Percentiles rank a stretch among this genome's conserved stretches.
These are phyloP conservation scores for Drosophila subquinaria DNA, from an alignment of 2,888 invertebrate species.

Conservation along the genomic window DNA sequence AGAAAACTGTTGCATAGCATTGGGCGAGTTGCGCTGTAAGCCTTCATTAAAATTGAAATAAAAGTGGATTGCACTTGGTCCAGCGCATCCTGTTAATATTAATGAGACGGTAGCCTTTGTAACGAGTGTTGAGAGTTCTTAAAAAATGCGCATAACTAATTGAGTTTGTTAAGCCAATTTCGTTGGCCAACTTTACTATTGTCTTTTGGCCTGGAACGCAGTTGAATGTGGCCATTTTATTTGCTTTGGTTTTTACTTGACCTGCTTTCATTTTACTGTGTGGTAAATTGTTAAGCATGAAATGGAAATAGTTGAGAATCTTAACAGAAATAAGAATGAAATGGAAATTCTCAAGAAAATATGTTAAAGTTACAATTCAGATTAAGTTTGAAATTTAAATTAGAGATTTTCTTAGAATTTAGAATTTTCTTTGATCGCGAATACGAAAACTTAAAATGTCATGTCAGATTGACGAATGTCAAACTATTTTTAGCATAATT, in stretches of 20 bases:
- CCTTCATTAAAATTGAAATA: conserved; percentile 44
- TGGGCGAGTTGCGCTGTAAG: conserved; percentile 26
- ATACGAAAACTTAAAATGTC: too few species aligned
- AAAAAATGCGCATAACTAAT: conserved; percentile 60
- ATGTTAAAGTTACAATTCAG: too few species aligned
- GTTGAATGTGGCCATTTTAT: not conserved
- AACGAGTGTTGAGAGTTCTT: conserved; percentile 16
- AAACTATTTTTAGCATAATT: not conserved
- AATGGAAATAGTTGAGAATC: not conserved
- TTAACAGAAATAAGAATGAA: not conserved
- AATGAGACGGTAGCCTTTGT: conserved; percentile 43
- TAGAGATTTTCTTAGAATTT: too few species aligned
- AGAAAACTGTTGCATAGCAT: conserved; percentile 56
- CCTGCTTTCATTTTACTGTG: conserved; percentile 22
- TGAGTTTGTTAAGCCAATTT: conserved; percentile 49
- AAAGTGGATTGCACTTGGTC: conserved; percentile 45
- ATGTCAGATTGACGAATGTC: not conserved
- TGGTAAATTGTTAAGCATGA: not conserved
- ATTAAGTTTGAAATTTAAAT: too few species aligned
- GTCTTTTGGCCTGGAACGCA: conserved; percentile 26
- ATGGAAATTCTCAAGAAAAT: not conserved
- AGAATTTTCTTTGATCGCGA: too few species aligned
- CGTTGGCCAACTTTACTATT: conserved; percentile 43
- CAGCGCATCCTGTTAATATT: conserved; percentile 47
- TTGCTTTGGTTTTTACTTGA: conserved; percentile 28